A percentile compares a stretch with the other conserved stretches of the same genome.
Evolutionary conservation across 2,888 invertebrate species (phyloP).

Genomic region (Incurvaria masculella): DNA sequence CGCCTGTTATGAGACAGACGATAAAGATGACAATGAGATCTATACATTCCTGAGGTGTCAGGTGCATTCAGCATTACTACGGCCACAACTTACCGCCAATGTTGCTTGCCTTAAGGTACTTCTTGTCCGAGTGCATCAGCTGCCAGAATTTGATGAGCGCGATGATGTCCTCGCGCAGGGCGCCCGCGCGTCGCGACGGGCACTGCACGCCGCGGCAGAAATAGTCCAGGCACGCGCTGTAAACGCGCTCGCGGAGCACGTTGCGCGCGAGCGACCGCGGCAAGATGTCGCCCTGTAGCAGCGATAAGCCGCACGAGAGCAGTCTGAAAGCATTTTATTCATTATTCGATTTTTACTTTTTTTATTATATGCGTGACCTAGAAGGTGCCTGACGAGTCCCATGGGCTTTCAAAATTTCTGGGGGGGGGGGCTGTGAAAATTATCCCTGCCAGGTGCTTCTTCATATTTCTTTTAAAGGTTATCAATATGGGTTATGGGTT

Average conservation of each 20-base stretch:
- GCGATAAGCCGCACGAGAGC: constrained; percentile 85
- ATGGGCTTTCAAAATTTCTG: too few species aligned
- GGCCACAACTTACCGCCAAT: constrained; percentile 72
- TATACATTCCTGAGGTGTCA: too few species aligned
- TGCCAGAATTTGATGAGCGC: constrained; percentile 94
- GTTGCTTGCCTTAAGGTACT: constrained; percentile 80
- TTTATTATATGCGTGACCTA: too few species aligned
- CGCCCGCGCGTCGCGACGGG: constrained; percentile 76
- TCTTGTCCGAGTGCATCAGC: constrained; percentile 90
- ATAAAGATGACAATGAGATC: too few species aligned
- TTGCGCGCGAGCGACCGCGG: constrained; percentile 85
- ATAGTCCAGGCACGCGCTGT: constrained; percentile 93
- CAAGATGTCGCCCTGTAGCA: constrained; percentile 91
- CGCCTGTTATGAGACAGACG: too few species aligned
- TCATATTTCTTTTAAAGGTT: too few species aligned
- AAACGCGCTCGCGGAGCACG: constrained; percentile 91
- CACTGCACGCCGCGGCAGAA: constrained; percentile 89
- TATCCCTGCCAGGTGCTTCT: too few species aligned
- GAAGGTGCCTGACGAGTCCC: too few species aligned
- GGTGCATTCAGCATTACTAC: constrained; percentile 1
- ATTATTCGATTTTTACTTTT: too few species aligned
- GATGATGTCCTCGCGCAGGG: constrained; percentile 84
- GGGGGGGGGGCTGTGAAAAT: too few species aligned
- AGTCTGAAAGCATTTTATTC: too few species aligned
- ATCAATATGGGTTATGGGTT: too few species aligned